Evolutionary conservation across 1,140 invertebrate genomes (phyloP).

Genomic region (Adelges cooleyi): DNA sequence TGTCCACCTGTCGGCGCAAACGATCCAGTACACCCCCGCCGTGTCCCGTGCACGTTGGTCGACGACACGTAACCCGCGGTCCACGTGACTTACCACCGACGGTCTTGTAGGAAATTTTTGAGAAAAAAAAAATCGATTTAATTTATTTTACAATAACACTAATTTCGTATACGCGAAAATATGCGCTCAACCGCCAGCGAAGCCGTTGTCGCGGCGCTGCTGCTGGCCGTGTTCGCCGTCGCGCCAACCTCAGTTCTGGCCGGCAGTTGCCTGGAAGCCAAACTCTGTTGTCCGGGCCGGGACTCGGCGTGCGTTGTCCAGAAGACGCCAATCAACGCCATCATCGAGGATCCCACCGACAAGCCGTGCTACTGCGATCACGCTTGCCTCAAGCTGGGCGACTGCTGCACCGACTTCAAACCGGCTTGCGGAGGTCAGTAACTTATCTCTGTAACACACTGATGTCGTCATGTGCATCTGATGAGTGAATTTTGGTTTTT

Average conservation of each 20-base stretch:
- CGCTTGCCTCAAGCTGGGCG: slow-evolving; percentile 71
- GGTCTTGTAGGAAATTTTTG: too few relatives aligned
- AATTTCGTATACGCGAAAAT: neutral
- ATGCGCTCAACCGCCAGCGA: neutral
- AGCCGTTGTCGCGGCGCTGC: neutral
- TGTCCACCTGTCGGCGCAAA: slow-evolving; percentile 15
- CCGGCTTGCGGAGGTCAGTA: slow-evolving; percentile 72
- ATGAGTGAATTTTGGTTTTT: too few relatives aligned
- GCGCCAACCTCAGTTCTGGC: neutral
- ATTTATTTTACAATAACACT: neutral
- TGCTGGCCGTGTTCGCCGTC: neutral
- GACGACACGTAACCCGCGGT: neutral
- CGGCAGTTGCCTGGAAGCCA: slow-evolving; percentile 59
- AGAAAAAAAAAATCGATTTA: neutral
- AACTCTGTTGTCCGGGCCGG: slow-evolving; percentile 64
- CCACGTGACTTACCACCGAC: neutral
- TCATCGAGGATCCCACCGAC: slow-evolving; percentile 65
- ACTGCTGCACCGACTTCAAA: slow-evolving; percentile 75
- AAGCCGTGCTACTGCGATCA: slow-evolving; percentile 83
- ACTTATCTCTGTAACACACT: too few relatives aligned
- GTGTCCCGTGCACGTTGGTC: slow-evolving; percentile 29
- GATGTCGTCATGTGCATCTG: too few relatives aligned
- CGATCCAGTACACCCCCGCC: slow-evolving; percentile 35
- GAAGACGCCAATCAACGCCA: slow-evolving; percentile 66
- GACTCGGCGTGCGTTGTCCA: slow-evolving; percentile 79